Conservation (phyloP, 2,797 vertebrate genomes). For the Tapirus indicus region DNA sequence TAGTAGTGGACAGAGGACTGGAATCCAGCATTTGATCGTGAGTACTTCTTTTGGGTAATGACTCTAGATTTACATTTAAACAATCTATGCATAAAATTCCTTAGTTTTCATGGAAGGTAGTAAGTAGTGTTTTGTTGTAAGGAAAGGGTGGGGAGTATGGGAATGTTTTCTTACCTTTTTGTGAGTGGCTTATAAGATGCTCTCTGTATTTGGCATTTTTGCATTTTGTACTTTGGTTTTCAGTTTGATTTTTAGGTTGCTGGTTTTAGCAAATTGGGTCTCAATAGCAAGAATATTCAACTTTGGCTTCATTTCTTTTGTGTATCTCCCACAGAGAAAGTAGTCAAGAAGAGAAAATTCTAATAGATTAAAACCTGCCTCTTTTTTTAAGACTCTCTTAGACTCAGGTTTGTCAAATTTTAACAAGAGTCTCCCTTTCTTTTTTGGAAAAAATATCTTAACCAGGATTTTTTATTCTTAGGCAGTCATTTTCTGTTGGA, state of each 20-base stretch:
- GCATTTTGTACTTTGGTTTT: constrained; percentile 38
- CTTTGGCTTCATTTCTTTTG: constrained; percentile 36
- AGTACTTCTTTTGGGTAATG: constrained; percentile 43
- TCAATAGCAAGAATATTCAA: background rate
- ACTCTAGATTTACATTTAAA: constrained; percentile 54
- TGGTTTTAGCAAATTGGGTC: constrained; percentile 43
- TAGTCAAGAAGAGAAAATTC: constrained; percentile 43
- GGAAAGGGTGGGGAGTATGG: background rate
- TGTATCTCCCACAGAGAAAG: background rate
- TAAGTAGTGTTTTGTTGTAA: background rate
- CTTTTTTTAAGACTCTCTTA: constrained; percentile 21
- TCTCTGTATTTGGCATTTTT: constrained; percentile 22
- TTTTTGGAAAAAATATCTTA: background rate
- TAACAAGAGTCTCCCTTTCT: background rate
- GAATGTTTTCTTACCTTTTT: background rate
- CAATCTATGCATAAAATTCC: background rate
- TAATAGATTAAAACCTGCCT: constrained; percentile 4
- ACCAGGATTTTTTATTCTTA: constrained; percentile 39
- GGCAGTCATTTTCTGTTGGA: constrained; percentile 48
- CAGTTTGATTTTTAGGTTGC: constrained; percentile 35
- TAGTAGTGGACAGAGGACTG: background rate
- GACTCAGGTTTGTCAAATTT: constrained; percentile 5
- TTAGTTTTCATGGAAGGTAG: background rate
- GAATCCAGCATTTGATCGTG: constrained; percentile 49
- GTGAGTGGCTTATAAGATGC: background rate